phyloP scores from a whole-genome alignment of 2,888 invertebrate genomes.

The Yponomeuta plumbellus region DNA sequence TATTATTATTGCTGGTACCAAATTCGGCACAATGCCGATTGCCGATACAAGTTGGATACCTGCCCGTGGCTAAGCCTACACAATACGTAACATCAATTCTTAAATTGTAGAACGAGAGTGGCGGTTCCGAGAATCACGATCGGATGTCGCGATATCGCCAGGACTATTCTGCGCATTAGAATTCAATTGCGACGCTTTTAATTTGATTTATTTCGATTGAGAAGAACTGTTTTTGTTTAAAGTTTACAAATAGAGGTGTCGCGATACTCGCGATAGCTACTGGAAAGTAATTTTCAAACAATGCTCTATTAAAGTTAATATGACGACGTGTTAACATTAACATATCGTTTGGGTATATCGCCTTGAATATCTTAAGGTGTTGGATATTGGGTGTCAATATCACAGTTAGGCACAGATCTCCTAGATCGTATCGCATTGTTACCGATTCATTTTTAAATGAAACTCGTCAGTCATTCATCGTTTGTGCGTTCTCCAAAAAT shows the following conservation, averaged over 20 bases:
- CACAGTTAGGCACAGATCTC: neutral
- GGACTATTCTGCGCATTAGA: conserved; percentile 39
- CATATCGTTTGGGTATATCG: conserved; percentile 1
- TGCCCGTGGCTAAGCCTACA: conserved; percentile 4
- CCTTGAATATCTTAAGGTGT: neutral
- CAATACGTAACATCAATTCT: neutral
- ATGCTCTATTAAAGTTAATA: conserved; percentile 30
- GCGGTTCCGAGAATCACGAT: conserved; percentile 45
- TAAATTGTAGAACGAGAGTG: conserved; percentile 10
- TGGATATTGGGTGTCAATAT: neutral
- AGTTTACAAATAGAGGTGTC: conserved; percentile 26
- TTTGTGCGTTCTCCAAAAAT: conserved; percentile 56
- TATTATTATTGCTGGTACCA: neutral
- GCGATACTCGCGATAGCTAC: conserved; percentile 21
- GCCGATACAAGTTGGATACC: neutral
- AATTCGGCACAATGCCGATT: neutral
- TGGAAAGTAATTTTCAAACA: conserved; percentile 23
- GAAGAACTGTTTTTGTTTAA: conserved; percentile 31
- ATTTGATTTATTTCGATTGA: conserved; percentile 35
- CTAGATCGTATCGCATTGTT: conserved; percentile 8
- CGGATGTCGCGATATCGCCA: conserved; percentile 42
- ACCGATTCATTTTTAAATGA: conserved; percentile 12
- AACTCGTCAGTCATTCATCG: conserved; percentile 29
- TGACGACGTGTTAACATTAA: conserved; percentile 23
- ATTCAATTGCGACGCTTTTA: conserved; percentile 32